Percentiles rank a stretch among this genome's conserved stretches.
phyloP scores from a whole-genome alignment of 2,888 invertebrate genomes.

The Lasius platythorax region DNA sequence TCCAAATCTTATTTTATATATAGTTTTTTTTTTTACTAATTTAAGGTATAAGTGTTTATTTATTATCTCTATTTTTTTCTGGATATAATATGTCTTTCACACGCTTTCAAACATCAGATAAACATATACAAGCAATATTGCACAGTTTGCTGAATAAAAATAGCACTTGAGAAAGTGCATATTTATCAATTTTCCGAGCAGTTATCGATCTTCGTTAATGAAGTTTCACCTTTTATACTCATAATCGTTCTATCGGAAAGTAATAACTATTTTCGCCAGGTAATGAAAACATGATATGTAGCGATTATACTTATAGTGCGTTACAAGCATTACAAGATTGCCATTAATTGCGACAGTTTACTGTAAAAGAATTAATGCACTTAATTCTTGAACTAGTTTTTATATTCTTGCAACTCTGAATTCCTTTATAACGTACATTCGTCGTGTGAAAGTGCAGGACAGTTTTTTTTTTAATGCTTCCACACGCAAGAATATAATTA shows the following conservation, averaged over 20 bases:
- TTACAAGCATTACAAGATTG: background rate
- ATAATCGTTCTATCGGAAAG: constrained; percentile 19
- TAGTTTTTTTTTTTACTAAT: background rate
- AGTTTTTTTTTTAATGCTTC: background rate
- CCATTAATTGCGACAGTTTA: background rate
- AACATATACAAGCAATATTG: background rate
- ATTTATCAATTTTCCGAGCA: background rate
- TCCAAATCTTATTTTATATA: background rate
- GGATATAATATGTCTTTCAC: too few relatives aligned
- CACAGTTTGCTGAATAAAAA: background rate
- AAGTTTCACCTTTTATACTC: too few relatives aligned
- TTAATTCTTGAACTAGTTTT: background rate
- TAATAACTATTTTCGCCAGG: background rate
- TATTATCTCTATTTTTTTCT: background rate
- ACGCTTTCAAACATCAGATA: background rate
- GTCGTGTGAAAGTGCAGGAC: background rate
- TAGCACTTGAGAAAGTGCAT: constrained; percentile 29
- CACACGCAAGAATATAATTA: background rate
- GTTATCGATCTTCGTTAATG: constrained; percentile 15
- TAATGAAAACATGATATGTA: background rate
- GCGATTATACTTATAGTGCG: background rate
- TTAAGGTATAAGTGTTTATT: background rate
- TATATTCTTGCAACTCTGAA: background rate
- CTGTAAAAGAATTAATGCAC: background rate
- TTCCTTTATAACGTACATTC: background rate